Evolutionary conservation across 1,140 invertebrate species (phyloP).

Genomic region (Mya arenaria): DNA sequence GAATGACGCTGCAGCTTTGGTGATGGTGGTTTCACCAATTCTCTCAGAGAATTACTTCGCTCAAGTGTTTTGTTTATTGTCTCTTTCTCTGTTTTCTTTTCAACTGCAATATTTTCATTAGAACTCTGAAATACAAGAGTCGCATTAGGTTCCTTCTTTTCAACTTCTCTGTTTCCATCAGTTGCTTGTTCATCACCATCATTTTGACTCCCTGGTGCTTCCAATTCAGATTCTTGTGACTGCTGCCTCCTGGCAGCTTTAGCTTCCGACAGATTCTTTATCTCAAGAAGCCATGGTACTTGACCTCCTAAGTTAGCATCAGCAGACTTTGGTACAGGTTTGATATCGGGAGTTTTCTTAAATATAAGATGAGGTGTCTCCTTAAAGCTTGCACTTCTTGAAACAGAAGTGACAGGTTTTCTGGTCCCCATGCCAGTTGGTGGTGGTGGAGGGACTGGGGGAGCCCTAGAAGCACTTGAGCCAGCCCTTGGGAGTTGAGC

Average conservation of each 20-base stretch:
- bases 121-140: conserved; percentile 55
- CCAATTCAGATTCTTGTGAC: conserved; percentile 39
- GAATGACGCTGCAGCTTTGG: conserved; percentile 13
- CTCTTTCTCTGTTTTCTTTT: conserved; percentile 18
- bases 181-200: conserved; percentile 11
- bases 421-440: conserved; percentile 13
- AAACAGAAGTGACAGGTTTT: conserved; percentile 2
- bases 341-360: conserved; percentile 46
- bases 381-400: conserved; percentile 30
- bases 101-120: neutral
- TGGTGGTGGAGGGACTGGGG: conserved; percentile 14
- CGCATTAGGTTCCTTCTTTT: conserved; percentile 27
- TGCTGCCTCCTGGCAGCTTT: conserved; percentile 55
- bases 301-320: conserved; percentile 28
- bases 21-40: conserved; percentile 6
- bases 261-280: conserved; percentile 59
- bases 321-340: conserved; percentile 13
- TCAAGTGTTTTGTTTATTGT: conserved; percentile 26
- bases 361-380: conserved; percentile 44
- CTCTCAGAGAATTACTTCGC: conserved; percentile 52
- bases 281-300: conserved; percentile 60
- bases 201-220: neutral
- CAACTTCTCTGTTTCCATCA: conserved; percentile 3
- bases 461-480: neutral
- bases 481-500: neutral